Evolutionary conservation across 2,113 vertebrate species (phyloP), one percentile per base, ranked within the genome.

Genomic region (Rhizomys pruinosus): DNA sequence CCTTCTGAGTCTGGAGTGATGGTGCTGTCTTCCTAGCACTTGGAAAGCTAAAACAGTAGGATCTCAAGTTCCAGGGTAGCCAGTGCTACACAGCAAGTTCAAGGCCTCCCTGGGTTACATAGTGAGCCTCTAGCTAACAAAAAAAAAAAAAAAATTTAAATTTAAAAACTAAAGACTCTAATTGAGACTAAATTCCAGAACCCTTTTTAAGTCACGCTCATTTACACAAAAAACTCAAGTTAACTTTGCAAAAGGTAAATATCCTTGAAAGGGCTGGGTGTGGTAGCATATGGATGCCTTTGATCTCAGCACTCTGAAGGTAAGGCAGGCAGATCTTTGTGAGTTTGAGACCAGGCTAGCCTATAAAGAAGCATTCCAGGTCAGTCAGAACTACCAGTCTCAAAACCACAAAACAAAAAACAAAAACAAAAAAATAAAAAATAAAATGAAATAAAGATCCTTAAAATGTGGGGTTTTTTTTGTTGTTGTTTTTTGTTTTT

Each of bases 171-270:
- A 23, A 87, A 69, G 23, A 94, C 15, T 16, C 39, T 82, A 4
- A 32, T 92, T 94, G 82, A 94, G 64, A 42, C 63, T 78, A 42
- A 73, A 57, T n/a, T 64, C 78, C 59, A 89, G 74, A 91, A 91
- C 22, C 69, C 6, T 29, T 11, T 52, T 52, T 52, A 52, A 7
- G 47, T 52, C 47, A 52, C 47, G 6, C 6, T 52, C 47, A 52
- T 52, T 68, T 68, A 78, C n/a, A 74, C 25, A 91, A 27, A 94
- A 52, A 86, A 68, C 55, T 94, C 92, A 79, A 34, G 25, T 72
- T 64, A 39, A 66, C 47, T 81, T 66, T 63, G 27, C 55, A 59
- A 52, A 52, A 52, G 47, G 47, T 52, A 52, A 52, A 52, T 6
- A 52, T 52, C 11, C 47, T 52, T 52, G 6, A 52, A 52, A 52